Evolutionary conservation across 1,140 invertebrate genomes (phyloP), one percentile per base, ranked within the genome.

Genomic region (Ostrea denselamellosa): DNA sequence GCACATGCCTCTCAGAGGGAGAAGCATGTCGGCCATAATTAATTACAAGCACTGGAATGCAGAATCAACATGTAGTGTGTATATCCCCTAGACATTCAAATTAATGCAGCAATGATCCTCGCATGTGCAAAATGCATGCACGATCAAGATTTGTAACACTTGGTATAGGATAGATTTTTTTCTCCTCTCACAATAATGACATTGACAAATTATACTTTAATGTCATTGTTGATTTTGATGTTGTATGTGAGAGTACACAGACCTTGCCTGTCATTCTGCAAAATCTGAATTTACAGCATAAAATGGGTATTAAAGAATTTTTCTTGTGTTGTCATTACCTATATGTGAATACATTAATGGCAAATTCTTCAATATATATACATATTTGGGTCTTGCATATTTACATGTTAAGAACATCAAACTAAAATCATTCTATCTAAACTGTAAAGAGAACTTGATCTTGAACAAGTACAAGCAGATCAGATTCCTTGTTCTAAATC

Each of bases 1-100:
- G 68, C 68, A 77, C 56, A 28, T 77, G 68, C 28, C 14, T 77
- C 68, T 77, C 22, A 25, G 68, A 25, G 68, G 22, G 28, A 77
- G 28, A 25, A 77, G 68, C 25, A 25, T 44, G 68, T 77, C 12
- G 8, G 68, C 8, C 22, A 71, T 34, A 22, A 77, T 77, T 77
- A 77, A 77, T 77, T 77, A 77, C 68, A 77, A 19, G 25, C 68
- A 77, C 68, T 77, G 8, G 12, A 22, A 34, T 62, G 68, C 1
- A 34, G 9, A 17, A 62, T 10, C 25, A 12, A 25, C 28, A 77
- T 25, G 25, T 77, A 28, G 10, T 28, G 25, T 62, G 56, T 62
- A 17, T 62, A 62, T 62, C 56, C 56, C n/a, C 17, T 62, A 62
- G 56, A 62, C n/a, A 34, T 77, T 8, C 12, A 77, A 12, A 12